phyloP scores from a whole-genome alignment of 92 coral and sea anemone genomes.

The Isaurus tuberculatus region DNA sequence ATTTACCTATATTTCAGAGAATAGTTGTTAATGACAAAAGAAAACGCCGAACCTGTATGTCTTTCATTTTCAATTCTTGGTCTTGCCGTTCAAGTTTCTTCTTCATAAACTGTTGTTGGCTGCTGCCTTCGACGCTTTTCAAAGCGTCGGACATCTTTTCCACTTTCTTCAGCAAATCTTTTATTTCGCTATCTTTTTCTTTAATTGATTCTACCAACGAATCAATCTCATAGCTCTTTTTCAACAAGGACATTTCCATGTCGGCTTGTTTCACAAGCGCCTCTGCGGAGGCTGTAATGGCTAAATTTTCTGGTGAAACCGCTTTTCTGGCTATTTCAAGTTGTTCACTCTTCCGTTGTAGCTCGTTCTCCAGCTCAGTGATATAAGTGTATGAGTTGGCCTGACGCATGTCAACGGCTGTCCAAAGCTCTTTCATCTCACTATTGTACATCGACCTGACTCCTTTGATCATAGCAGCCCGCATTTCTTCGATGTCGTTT shows the following conservation, averaged over 20 bases:
- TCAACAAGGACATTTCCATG: conserved; percentile 11
- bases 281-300: background rate
- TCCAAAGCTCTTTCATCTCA: conserved; percentile 16
- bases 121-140: background rate
- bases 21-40: background rate
- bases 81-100: background rate
- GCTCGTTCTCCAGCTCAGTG: conserved; percentile 7
- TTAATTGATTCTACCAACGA: background rate
- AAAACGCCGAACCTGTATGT: background rate
- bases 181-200: conserved; percentile 12
- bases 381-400: conserved; percentile 29
- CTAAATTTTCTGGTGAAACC: background rate
- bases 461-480: background rate
- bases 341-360: background rate
- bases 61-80: background rate
- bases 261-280: background rate
- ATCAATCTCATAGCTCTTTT: conserved; percentile 22
- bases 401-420: conserved; percentile 4
- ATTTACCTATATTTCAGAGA: too few relatives aligned
- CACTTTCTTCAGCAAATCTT: conserved; percentile 1
- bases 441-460: conserved; percentile 20
- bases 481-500: conserved; percentile 20
- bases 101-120: conserved; percentile 2
- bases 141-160: background rate
- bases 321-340: background rate